A percentile compares a stretch with the other conserved stretches of the same genome.
These are phyloP conservation scores for Hydrochoerus hydrochaeris DNA, from an alignment of 2,113 vertebrate species.

Conservation along the genomic window DNA sequence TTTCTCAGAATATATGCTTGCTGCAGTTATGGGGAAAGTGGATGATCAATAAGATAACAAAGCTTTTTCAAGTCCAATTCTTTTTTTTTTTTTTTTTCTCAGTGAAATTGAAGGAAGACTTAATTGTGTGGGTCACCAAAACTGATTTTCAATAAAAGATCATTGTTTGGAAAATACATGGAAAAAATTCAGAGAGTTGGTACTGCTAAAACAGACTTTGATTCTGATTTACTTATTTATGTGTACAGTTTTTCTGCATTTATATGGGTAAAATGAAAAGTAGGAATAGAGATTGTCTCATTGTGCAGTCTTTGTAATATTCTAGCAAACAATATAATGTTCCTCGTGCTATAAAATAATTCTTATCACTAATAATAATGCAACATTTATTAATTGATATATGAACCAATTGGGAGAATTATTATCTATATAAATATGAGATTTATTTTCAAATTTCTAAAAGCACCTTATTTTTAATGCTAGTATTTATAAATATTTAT, in stretches of 20 bases:
- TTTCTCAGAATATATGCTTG: background rate
- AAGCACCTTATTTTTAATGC: conserved; percentile 22
- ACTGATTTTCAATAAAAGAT: conserved; percentile 6
- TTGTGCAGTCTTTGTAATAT: conserved; percentile 19
- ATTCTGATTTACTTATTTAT: conserved; percentile 32
- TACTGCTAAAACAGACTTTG: background rate
- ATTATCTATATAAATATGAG: conserved; percentile 46
- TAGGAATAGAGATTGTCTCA: conserved; percentile 24
- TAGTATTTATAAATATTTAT: conserved; percentile 63
- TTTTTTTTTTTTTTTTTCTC: conserved; percentile 11
- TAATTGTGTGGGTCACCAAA: background rate
- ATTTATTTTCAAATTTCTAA: conserved; percentile 57
- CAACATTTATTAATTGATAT: conserved; percentile 26
- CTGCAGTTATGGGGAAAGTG: background rate
- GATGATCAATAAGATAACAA: background rate
- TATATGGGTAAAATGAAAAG: background rate
- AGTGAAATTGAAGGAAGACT: background rate
- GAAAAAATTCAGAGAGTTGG: background rate
- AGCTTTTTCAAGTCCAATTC: background rate
- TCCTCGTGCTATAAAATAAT: background rate
- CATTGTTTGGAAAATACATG: background rate
- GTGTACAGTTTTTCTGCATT: background rate
- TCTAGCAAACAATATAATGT: conserved; percentile 21
- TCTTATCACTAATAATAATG: conserved; percentile 40
- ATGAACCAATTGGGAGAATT: conserved; percentile 1